Evolutionary conservation across 2,113 vertebrate genomes (phyloP).

Genomic region (Tenebrosternarchus preto): DNA sequence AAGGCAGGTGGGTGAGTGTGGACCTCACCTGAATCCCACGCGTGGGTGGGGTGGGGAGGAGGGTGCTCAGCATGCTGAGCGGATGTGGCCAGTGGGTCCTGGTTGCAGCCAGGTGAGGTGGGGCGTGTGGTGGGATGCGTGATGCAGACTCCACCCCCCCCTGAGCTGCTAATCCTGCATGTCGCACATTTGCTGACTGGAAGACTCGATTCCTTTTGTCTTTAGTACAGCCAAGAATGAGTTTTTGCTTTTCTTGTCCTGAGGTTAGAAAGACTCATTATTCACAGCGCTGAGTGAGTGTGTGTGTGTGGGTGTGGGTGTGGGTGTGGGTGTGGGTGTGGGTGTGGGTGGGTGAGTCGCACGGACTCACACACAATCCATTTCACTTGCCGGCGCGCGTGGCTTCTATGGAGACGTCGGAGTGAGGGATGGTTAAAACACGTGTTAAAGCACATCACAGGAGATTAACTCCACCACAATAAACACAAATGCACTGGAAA

Average conservation of each 20-base stretch:
- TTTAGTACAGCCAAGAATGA: too few species aligned
- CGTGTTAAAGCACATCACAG: slow-evolving; percentile 47
- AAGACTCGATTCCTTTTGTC: too few species aligned
- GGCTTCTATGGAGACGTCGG: slow-evolving; percentile 25
- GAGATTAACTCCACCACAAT: slow-evolving; percentile 51
- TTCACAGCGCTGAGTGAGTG: slow-evolving; percentile 10
- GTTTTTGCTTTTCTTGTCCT: slow-evolving; percentile 30
- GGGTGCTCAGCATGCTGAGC: too few species aligned
- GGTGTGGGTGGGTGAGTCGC: too few species aligned
- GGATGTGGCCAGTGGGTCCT: too few species aligned
- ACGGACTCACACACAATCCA: too few species aligned
- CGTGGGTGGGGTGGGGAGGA: slow-evolving; percentile 21
- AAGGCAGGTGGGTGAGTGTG: too few species aligned
- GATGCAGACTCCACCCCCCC: slow-evolving; percentile 51
- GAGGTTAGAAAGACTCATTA: slow-evolving; percentile 19
- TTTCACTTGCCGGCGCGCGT: too few species aligned
- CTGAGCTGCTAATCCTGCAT: slow-evolving; percentile 12
- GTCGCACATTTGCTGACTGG: not conserved
- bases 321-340: too few species aligned
- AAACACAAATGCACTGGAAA: slow-evolving; percentile 50
- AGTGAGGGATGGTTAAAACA: slow-evolving; percentile 46
- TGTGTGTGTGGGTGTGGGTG: not conserved
- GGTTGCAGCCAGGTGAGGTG: too few species aligned
- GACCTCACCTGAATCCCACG: not conserved
- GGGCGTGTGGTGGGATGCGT: slow-evolving; percentile 66